These are phyloP conservation scores for Nycticorax nycticorax DNA, from an alignment of 2,113 vertebrate genomes.

Conservation along the genomic window DNA sequence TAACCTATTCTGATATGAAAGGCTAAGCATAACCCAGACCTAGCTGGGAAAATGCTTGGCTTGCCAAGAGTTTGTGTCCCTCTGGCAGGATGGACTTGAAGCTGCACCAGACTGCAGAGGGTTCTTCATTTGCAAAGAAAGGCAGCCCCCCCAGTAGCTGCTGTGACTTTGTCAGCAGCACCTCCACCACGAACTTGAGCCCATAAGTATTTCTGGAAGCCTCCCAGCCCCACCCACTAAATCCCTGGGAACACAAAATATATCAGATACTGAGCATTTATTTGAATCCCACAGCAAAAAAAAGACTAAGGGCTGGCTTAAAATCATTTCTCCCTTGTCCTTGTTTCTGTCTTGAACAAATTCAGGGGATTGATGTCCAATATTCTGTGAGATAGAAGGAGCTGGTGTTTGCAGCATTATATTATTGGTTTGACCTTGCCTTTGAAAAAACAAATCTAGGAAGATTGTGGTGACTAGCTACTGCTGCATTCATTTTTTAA, in stretches of 20 bases:
- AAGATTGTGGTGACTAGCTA: neutral
- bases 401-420: neutral
- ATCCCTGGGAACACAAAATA: neutral
- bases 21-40: neutral
- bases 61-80: neutral
- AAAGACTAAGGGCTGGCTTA: neutral
- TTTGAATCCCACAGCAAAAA: neutral
- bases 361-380: neutral
- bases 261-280: neutral
- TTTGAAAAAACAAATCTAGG: neutral
- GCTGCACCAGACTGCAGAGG: neutral
- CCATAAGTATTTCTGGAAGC: neutral
- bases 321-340: neutral
- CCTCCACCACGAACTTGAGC: neutral
- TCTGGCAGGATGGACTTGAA: neutral
- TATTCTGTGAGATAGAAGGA: neutral
- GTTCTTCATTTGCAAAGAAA: neutral
- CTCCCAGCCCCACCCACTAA: neutral
- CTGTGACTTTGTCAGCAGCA: neutral
- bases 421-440: neutral
- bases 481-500: neutral
- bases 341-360: neutral
- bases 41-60: neutral
- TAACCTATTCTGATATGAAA: neutral
- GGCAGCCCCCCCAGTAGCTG: fast-evolving